These are phyloP conservation scores for Nothocercus nigrocapillus DNA, from an alignment of 2,113 vertebrate species.

Conservation along the genomic window DNA sequence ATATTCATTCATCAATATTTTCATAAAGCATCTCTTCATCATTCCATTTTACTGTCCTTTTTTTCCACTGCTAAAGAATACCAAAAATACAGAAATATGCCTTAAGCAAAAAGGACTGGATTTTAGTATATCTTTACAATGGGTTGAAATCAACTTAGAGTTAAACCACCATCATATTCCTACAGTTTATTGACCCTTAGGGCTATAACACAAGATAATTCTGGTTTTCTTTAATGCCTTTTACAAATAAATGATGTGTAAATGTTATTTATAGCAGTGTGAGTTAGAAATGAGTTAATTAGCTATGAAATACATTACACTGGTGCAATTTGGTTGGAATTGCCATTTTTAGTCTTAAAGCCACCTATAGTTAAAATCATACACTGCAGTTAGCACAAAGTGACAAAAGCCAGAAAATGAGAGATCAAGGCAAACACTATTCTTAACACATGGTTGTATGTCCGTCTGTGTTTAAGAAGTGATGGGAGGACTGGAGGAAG, in stretches of 20 bases:
- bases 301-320: constrained; percentile 7
- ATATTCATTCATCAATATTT: constrained; percentile 79
- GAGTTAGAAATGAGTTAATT: constrained; percentile 47
- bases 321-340: constrained; percentile 21
- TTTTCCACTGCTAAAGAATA: constrained; percentile 76
- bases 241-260: constrained; percentile 48
- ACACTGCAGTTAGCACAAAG: not conserved
- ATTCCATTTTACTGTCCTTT: constrained; percentile 68
- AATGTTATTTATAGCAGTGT: constrained; percentile 25
- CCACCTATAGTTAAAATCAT: constrained; percentile 25
- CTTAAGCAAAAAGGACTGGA: constrained; percentile 68
- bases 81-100: constrained; percentile 78
- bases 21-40: constrained; percentile 75
- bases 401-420: constrained; percentile 44
- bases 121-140: constrained; percentile 76
- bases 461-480: not conserved
- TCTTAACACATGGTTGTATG: not conserved
- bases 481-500: not conserved
- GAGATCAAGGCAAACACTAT: constrained; percentile 62
- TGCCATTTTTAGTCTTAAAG: constrained; percentile 26
- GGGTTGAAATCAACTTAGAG: constrained; percentile 66
- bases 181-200: constrained; percentile 40
- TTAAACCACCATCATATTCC: constrained; percentile 58
- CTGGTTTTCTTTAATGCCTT: constrained; percentile 63
- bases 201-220: constrained; percentile 26